Conservation (phyloP, 1,140 invertebrate genomes). For the Mesaphorura yosii region DNA sequence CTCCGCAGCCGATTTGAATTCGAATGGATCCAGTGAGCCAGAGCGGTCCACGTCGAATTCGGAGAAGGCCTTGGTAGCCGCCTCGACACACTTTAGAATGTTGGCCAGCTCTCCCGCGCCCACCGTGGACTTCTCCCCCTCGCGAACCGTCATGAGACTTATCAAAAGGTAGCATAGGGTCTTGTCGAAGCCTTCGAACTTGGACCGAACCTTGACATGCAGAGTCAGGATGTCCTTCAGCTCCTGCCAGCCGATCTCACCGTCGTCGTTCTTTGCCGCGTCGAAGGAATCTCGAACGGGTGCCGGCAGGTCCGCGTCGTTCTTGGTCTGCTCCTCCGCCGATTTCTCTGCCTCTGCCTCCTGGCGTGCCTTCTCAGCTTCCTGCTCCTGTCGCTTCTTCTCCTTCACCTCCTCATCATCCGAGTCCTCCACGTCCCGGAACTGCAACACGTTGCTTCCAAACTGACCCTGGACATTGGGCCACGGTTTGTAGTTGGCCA, state of each 20-base stretch:
- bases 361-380: not conserved
- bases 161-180: constrained; percentile 1
- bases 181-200: constrained; percentile 11
- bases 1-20: constrained; percentile 5
- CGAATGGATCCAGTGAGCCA: constrained; percentile 11
- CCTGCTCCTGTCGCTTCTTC: not conserved
- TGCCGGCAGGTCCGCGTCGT: not conserved
- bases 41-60: constrained; percentile 8
- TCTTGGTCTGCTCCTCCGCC: not conserved
- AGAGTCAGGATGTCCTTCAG: not conserved
- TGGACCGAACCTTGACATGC: not conserved
- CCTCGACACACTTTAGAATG: constrained; percentile 5
- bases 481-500: not conserved
- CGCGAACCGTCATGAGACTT: not conserved
- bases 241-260: constrained; percentile 10
- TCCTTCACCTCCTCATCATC: constrained; percentile 7
- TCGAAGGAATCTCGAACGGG: not conserved
- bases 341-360: not conserved
- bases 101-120: not conserved
- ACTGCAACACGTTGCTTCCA: not conserved
- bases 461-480: not conserved
- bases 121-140: not conserved
- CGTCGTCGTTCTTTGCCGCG: not conserved
- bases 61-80: not conserved
- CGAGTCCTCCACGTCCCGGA: constrained; percentile 9